A percentile compares a stretch with the other conserved stretches of the same genome.
These are phyloP conservation scores for Bubo bubo DNA, from an alignment of 2,113 vertebrate genomes.

Conservation along the genomic window DNA sequence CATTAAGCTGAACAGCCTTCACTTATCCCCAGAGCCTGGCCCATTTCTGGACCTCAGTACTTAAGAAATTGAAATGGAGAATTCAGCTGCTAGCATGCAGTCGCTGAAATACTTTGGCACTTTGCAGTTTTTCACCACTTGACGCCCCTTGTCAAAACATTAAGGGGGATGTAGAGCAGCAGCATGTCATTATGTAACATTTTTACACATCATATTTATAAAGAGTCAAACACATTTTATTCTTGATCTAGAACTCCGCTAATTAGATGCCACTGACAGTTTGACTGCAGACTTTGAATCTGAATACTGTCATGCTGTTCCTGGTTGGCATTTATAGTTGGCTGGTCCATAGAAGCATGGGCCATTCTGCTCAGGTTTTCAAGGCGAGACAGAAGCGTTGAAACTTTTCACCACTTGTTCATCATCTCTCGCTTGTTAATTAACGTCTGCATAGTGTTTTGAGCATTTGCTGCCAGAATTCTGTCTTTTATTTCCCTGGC, in stretches of 20 bases:
- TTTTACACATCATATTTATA: conserved; percentile 70
- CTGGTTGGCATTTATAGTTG: conserved; percentile 37
- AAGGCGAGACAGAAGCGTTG: background rate
- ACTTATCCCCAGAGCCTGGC: background rate
- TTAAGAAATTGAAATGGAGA: conserved; percentile 7
- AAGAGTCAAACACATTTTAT: conserved; percentile 66
- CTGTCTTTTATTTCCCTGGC: background rate
- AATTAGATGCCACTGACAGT: conserved; percentile 62
- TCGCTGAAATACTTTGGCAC: conserved; percentile 14
- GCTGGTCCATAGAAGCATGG: conserved; percentile 20
- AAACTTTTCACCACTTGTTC: conserved; percentile 57
- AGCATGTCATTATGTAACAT: conserved; percentile 68
- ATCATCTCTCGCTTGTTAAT: conserved; percentile 11
- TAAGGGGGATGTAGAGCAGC: conserved; percentile 52
- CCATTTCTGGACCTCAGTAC: background rate
- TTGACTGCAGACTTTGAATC: conserved; percentile 50
- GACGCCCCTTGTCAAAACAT: conserved; percentile 65
- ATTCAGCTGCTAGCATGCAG: background rate
- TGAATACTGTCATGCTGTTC: conserved; percentile 52
- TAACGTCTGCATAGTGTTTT: conserved; percentile 25
- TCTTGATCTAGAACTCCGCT: conserved; percentile 53
- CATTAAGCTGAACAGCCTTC: background rate
- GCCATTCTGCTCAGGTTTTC: conserved; percentile 45
- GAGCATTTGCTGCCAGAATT: conserved; percentile 33
- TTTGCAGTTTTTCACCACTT: conserved; percentile 52